A percentile compares a stretch with the other conserved stretches of the same genome.
Conservation (phyloP, 2,797 vertebrate species). For the Pseudomugil gertrudae region DNA sequence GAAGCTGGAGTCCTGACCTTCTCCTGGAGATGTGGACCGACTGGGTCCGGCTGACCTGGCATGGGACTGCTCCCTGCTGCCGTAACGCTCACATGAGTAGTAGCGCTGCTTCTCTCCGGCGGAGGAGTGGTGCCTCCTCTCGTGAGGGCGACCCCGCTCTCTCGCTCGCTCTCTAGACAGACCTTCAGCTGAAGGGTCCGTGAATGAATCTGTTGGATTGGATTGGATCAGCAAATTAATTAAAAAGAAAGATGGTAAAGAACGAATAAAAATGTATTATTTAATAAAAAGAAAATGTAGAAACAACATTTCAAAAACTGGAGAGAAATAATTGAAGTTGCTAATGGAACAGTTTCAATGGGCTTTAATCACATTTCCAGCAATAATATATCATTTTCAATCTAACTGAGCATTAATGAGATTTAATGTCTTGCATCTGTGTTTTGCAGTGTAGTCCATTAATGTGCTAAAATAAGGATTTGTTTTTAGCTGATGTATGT, state of each 20-base stretch:
- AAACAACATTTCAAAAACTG: not conserved
- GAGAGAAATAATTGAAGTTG: too few relatives aligned
- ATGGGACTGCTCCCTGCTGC: conserved; percentile 87
- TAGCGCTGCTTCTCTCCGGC: conserved; percentile 93
- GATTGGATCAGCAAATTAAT: not conserved
- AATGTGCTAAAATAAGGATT: too few relatives aligned
- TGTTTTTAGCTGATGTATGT: too few relatives aligned
- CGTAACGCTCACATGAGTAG: conserved; percentile 95
- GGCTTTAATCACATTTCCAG: too few relatives aligned
- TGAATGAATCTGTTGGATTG: conserved; percentile 41
- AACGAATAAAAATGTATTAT: too few relatives aligned
- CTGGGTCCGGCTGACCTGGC: conserved; percentile 88
- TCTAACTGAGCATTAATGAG: not conserved
- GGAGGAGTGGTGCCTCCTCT: conserved; percentile 92
- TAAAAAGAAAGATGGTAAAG: not conserved
- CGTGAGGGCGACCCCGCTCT: conserved; percentile 92
- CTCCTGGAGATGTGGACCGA: conserved; percentile 89
- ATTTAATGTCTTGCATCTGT: too few relatives aligned
- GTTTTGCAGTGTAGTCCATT: too few relatives aligned
- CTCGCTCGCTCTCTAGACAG: conserved; percentile 81
- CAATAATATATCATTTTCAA: not conserved
- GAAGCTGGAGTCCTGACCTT: conserved; percentile 81
- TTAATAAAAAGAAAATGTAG: not conserved
- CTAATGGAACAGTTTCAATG: too few relatives aligned
- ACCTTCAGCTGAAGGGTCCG: conserved; percentile 68